Evolutionary conservation across 2,113 vertebrate genomes (phyloP), one percentile per base, ranked within the genome.

Genomic region (Rhinoptilus africanus): DNA sequence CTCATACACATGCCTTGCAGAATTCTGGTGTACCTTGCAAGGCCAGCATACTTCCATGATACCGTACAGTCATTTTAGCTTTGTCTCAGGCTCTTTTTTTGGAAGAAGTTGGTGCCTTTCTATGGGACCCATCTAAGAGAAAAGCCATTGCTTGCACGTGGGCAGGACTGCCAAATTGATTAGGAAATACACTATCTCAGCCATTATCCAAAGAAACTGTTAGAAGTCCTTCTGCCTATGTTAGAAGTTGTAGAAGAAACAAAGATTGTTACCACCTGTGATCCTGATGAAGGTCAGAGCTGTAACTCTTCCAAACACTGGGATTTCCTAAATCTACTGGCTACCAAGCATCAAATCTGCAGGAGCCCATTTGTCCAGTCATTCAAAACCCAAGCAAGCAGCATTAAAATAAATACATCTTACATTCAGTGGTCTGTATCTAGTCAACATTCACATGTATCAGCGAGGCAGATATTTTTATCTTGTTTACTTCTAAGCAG

Each of bases 401-500:
- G 28, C 28, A n/a, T 78, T 69, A 66, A 92, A 86, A 74, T 63
- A 91, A 77, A 85, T 34, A 77, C 14, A 84, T 77, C 30, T 80
- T 75, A 81, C 10, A 79, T 68, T 83, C 71, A 93, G 54, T 45
- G 37, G 59, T 62, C 14, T 92, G 34, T 68, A 90, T 68, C 51
- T 92, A 91, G 68, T 72, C 83, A 94, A 39, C 37, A 86, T 91
- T 28, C 32, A 72, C 67, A 66, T 0, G 8, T 71, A 92, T 17
- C 56, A 92, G 43, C n/a, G 17, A 88, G n/a, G 39, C 28, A 95
- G 86, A 30, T 96, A 96, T 91, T 95, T 97, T 95, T 97, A 92
- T 92, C 86, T 81, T 92, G 84, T 85, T 95, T 93, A 94, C 89
- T 94, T 93, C 92, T 69, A 92, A 83, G 87, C 50, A 85, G 53